Percentiles rank a stretch among this genome's conserved stretches.
phyloP scores from a whole-genome alignment of 1,140 invertebrate genomes.

The Pseudomyrmex dendroicus region DNA sequence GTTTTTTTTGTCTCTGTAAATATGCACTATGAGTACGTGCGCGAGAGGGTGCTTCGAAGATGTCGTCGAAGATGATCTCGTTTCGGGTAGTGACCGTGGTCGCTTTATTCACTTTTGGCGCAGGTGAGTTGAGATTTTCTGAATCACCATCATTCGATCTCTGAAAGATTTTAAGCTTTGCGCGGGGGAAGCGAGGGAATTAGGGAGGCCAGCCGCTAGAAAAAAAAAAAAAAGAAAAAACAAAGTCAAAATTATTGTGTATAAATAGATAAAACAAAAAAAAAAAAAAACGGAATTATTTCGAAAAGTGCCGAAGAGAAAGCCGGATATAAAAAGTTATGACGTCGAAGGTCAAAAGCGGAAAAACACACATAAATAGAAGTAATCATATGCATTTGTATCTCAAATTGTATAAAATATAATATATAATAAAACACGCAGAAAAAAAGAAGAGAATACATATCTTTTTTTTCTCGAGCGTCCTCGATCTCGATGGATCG shows the following conservation, averaged over 20 bases:
- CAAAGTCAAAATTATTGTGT: slow-evolving; percentile 31
- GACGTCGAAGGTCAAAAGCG: slow-evolving; percentile 64
- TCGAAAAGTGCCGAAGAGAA: slow-evolving; percentile 60
- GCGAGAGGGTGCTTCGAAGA: slow-evolving; percentile 82
- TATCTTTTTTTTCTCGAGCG: slow-evolving; percentile 75
- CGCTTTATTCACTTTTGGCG: slow-evolving; percentile 83
- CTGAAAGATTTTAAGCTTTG: slow-evolving; percentile 83
- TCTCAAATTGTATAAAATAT: slow-evolving; percentile 17
- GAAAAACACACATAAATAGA: slow-evolving; percentile 11
- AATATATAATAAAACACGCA: slow-evolving; percentile 44
- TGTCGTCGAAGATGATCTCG: slow-evolving; percentile 77
- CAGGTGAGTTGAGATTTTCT: slow-evolving; percentile 85
- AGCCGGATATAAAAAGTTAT: slow-evolving; percentile 63
- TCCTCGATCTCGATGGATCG: slow-evolving; percentile 78
- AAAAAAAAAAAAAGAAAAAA: slow-evolving; percentile 67
- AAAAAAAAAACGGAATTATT: slow-evolving; percentile 50
- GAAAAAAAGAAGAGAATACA: slow-evolving; percentile 67
- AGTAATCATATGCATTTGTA: slow-evolving; percentile 38
- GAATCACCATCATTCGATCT: slow-evolving; percentile 83
- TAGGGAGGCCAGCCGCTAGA: slow-evolving; percentile 84
- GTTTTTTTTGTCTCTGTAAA: slow-evolving; percentile 40
- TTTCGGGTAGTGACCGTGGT: slow-evolving; percentile 77
- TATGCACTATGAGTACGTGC: slow-evolving; percentile 66
- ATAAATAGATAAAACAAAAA: slow-evolving; percentile 37
- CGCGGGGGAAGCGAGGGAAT: slow-evolving; percentile 84